Evolutionary conservation across 2,797 vertebrate genomes (phyloP).

Genomic region (Meriones psammophilus): DNA sequence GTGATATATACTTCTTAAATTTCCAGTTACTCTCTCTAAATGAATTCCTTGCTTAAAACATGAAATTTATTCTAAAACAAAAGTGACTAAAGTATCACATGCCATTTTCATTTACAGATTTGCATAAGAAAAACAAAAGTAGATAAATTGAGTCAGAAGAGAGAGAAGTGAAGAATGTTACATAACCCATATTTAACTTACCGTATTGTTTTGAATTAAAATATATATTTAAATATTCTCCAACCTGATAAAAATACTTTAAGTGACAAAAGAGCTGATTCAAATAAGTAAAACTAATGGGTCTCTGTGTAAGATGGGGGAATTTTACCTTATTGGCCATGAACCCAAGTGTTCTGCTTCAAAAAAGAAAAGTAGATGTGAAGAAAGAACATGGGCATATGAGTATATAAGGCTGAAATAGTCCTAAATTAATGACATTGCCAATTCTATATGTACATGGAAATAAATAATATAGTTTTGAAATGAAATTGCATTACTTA

Average conservation of each 20-base stretch:
- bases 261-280: not conserved
- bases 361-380: not conserved
- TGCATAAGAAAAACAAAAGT: not conserved
- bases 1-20: not conserved
- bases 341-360: not conserved
- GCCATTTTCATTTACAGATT: not conserved
- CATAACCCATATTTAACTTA: not conserved
- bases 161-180: not conserved
- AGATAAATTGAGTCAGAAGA: not conserved
- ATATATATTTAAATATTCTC: not conserved
- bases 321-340: not conserved
- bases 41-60: not conserved
- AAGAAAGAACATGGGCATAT: slow-evolving; percentile 23
- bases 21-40: not conserved
- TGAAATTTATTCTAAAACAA: not conserved
- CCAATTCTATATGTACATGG: not conserved
- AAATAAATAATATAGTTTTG: not conserved
- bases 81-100: not conserved
- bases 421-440: slow-evolving; percentile 54
- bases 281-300: not conserved
- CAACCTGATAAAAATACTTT: not conserved
- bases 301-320: not conserved
- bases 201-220: not conserved
- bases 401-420: slow-evolving; percentile 71
- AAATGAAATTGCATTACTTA: not conserved